These are phyloP conservation scores for Ptychochromis oligacanthus DNA, from an alignment of 2,113 vertebrate species.

Conservation along the genomic window DNA sequence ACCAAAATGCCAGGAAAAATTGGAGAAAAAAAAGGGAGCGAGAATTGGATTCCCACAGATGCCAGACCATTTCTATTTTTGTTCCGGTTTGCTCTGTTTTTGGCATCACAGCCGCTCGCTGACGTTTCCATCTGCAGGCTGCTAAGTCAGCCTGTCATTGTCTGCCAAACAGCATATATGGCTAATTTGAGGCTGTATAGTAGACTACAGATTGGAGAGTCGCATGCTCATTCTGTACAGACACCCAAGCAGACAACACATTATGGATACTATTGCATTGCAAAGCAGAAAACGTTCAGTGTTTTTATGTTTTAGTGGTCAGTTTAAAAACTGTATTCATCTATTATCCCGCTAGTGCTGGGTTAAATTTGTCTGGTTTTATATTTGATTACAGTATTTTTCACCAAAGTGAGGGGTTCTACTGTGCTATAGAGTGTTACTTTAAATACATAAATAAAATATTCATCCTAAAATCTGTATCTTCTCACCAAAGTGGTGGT, in stretches of 20 bases:
- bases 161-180: slow-evolving; percentile 63
- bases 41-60: slow-evolving; percentile 55
- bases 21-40: slow-evolving; percentile 1
- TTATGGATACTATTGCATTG: not conserved
- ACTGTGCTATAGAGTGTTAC: not conserved
- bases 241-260: not conserved
- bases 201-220: slow-evolving; percentile 57
- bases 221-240: slow-evolving; percentile 10
- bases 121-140: slow-evolving; percentile 59
- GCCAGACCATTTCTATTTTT: slow-evolving; percentile 70
- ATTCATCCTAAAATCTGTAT: not conserved
- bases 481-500: not conserved
- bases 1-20: slow-evolving; percentile 23
- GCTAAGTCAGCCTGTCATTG: slow-evolving; percentile 63
- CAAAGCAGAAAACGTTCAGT: not conserved
- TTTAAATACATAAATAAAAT: not conserved
- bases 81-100: slow-evolving; percentile 40
- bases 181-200: slow-evolving; percentile 56
- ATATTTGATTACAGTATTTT: not conserved
- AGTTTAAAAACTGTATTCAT: not conserved
- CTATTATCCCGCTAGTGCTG: not conserved
- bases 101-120: slow-evolving; percentile 49
- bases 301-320: not conserved
- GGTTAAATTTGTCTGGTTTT: not conserved
- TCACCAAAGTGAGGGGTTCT: not conserved